Conservation (phyloP, 2,797 vertebrate genomes). For the Falco concolor region DNA sequence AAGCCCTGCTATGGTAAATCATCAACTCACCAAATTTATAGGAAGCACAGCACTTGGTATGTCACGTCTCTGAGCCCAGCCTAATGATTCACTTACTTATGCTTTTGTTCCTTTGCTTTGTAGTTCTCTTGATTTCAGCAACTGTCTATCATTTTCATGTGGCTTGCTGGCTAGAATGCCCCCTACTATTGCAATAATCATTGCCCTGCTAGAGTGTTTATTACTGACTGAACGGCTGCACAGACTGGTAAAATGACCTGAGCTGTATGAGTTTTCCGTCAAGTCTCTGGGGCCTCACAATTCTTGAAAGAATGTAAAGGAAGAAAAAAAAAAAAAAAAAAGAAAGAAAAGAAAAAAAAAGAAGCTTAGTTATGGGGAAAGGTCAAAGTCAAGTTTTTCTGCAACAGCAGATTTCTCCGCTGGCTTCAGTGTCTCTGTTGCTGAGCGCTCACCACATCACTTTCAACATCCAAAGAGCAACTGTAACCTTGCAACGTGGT, state of each 20-base stretch:
- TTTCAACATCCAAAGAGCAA: not conserved
- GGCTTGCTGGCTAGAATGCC: constrained; percentile 47
- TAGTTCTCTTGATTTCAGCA: constrained; percentile 60
- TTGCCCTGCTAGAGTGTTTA: constrained; percentile 40
- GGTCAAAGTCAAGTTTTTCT: constrained; percentile 15
- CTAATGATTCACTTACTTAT: constrained; percentile 51
- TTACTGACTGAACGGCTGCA: constrained; percentile 27
- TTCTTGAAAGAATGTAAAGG: constrained; percentile 36
- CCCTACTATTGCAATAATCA: constrained; percentile 41
- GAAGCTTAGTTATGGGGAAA: not conserved
- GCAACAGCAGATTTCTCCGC: not conserved
- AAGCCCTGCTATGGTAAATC: constrained; percentile 57
- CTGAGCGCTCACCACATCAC: not conserved
- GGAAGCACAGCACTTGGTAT: constrained; percentile 51
- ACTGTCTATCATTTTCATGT: constrained; percentile 64
- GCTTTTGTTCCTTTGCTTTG: constrained; percentile 59
- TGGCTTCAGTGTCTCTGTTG: not conserved
- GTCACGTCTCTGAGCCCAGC: constrained; percentile 47
- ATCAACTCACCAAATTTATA: constrained; percentile 59
- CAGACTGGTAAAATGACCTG: constrained; percentile 37
- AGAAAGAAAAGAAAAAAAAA: not conserved
- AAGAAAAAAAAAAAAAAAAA: not conserved
- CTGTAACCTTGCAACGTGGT: not conserved
- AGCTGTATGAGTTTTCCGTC: constrained; percentile 31
- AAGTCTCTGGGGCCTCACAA: constrained; percentile 23